Conservation (phyloP, 2,113 vertebrate genomes). For the Acanthisitta chloris region DNA sequence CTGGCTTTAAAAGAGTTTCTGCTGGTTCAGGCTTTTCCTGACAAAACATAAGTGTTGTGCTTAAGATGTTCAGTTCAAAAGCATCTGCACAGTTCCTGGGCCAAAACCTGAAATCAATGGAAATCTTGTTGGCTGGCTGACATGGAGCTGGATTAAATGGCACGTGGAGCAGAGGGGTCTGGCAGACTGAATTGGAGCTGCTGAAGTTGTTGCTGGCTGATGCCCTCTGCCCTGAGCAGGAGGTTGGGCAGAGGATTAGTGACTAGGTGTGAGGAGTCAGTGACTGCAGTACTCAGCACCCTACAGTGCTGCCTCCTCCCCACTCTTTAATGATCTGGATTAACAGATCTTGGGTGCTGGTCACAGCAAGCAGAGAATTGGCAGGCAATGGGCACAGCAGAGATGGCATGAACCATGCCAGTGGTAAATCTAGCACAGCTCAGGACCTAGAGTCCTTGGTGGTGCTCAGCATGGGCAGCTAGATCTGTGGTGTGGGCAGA, state of each 20-base stretch:
- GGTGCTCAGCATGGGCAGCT: neutral
- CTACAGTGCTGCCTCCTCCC: neutral
- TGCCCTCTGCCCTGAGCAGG: neutral
- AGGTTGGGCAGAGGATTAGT: too few species aligned
- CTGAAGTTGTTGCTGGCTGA: neutral
- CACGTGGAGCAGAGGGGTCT: neutral
- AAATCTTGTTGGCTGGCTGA: neutral
- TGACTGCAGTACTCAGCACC: neutral
- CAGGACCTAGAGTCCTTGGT: neutral
- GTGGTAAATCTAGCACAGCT: neutral
- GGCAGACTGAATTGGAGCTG: neutral
- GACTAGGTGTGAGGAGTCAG: accelerated
- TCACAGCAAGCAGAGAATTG: neutral
- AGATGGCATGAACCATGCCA: accelerated
- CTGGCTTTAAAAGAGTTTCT: slow-evolving; percentile 10
- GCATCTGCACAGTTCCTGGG: neutral
- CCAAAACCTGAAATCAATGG: neutral
- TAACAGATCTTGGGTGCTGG: accelerated
- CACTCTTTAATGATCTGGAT: neutral
- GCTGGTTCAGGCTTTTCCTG: slow-evolving; percentile 20
- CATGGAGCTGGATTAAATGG: neutral
- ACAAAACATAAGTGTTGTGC: neutral
- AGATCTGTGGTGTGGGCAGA: neutral
- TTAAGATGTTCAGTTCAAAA: slow-evolving; percentile 14
- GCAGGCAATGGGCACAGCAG: neutral